Evolutionary conservation across 2,888 invertebrate genomes (phyloP), one percentile per base, ranked within the genome.

Genomic region (Julus scandinavius): DNA sequence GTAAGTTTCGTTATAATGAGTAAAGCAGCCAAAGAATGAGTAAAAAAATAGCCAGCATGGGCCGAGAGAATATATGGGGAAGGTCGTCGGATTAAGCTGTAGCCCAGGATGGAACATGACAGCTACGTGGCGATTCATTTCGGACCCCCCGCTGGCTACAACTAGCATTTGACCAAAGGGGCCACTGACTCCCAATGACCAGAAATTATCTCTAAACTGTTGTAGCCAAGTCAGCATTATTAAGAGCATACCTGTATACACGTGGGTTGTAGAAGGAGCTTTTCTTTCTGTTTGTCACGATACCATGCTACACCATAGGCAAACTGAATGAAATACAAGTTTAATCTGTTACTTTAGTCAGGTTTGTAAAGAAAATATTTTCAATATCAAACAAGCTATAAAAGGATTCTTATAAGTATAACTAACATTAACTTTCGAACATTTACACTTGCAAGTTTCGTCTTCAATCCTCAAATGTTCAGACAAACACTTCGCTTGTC

Each of bases 61-160:
- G 80, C 80, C 20, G 80, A 38, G 80, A 38, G 80, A 80, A 80
- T 80, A 80, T 80, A 80, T 80, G 80, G 80, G 80, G 80, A 80
- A 80, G 80, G 80, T 80, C 80, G 80, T 80, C 80, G 85, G 85
- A 85, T 85, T 85, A 85, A 85, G 85, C 85, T 85, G 85, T 85
- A 85, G 45, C 49, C 40, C n/a, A 50, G 85, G 85, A 85, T 85
- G 29, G 49, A 85, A 85, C 85, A 85, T 85, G 85, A 85, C 85
- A 85, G 85, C 85, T 85, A 85, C 45, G 50, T 85, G 45, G 49
- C 50, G 45, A 49, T 85, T 85, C 85, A 85, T 85, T 85, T 85
- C 85, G 85, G 85, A n/a, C 85, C 45, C 45, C 85, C 85, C 41
- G 85, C 45, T 85, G 85, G 11, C 20, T 50, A 85, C 49, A 85